Evolutionary conservation across 2,888 invertebrate species (phyloP).

Genomic region (Phlogophora meticulosa): DNA sequence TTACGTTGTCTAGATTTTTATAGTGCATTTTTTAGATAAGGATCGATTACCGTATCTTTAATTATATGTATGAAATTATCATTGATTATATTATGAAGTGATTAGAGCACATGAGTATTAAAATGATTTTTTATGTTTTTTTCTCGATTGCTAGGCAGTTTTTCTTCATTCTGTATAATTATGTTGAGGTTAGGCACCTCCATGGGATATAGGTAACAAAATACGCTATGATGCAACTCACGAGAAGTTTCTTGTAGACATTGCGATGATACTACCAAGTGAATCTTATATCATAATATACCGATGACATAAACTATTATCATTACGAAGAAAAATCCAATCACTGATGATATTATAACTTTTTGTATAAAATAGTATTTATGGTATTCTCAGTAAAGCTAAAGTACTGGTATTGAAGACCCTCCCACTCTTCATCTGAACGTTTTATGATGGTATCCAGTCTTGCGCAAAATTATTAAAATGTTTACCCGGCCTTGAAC

Average conservation of each 20-base stretch:
- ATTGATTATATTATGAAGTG: not conserved
- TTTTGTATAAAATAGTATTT: too few species aligned
- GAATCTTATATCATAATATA: constrained; percentile 54
- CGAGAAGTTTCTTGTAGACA: constrained; percentile 24
- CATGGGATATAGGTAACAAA: constrained; percentile 24
- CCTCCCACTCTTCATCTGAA: not conserved
- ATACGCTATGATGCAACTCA: constrained; percentile 43
- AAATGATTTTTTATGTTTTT: not conserved
- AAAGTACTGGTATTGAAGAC: not conserved
- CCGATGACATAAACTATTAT: constrained; percentile 48
- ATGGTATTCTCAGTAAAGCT: not conserved
- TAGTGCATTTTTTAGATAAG: not conserved
- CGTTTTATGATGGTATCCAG: not conserved
- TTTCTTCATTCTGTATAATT: not conserved
- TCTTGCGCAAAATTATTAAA: not conserved
- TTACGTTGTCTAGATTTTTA: constrained; percentile 10
- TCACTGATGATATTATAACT: not conserved
- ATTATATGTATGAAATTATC: not conserved
- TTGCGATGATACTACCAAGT: constrained; percentile 32
- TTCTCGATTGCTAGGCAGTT: not conserved
- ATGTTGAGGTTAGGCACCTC: not conserved
- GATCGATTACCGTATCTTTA: not conserved
- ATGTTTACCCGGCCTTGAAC: constrained; percentile 8
- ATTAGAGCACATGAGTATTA: not conserved
- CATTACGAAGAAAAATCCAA: constrained; percentile 5